phyloP scores from a whole-genome alignment of 2,888 invertebrate genomes.

The Bugula neritina region DNA sequence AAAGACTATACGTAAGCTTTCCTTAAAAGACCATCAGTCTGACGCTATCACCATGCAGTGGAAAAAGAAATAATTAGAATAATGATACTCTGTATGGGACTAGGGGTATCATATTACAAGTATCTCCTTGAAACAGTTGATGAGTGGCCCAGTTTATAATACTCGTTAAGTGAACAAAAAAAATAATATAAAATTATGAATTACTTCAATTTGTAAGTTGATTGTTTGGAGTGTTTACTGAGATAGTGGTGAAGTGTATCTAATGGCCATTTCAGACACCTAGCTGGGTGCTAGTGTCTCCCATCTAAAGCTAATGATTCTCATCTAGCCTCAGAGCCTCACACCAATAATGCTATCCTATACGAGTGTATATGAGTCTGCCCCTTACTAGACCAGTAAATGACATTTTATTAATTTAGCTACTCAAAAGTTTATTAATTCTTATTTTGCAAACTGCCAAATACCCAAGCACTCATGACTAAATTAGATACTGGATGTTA shows the following conservation, averaged over 20 bases:
- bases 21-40: no score
- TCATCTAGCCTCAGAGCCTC: neutral
- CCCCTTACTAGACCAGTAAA: no score
- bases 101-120: neutral
- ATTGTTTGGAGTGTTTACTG: neutral
- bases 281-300: no score
- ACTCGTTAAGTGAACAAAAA: neutral
- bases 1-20: no score
- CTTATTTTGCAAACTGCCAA: neutral
- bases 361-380: no score
- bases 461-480: neutral
- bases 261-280: no score
- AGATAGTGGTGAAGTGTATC: neutral
- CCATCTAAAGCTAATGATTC: neutral
- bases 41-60: no score
- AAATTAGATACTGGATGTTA: neutral
- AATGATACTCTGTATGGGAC: no score
- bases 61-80: no score
- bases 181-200: neutral
- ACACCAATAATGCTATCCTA: no score
- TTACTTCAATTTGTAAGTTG: neutral
- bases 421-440: neutral
- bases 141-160: neutral
- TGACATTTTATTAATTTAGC: no score
- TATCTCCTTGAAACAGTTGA: neutral